These are phyloP conservation scores for Drepanosiphum platanoidis DNA, from an alignment of 2,888 invertebrate species.

Conservation along the genomic window DNA sequence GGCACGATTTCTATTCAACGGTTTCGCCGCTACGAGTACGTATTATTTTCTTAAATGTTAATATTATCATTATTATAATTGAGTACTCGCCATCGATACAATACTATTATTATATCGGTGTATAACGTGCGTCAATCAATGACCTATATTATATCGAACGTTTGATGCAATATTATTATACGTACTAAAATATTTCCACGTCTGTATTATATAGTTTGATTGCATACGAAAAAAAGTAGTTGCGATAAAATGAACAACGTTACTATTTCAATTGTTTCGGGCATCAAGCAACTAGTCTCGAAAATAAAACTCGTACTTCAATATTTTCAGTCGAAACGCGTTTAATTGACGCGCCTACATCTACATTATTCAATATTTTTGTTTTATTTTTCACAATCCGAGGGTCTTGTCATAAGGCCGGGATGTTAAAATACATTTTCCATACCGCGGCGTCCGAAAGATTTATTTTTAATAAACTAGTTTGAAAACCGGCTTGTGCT, in stretches of 20 bases:
- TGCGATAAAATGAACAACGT: too few species aligned
- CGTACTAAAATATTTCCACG: too few species aligned
- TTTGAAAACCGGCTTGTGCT: conserved; percentile 25
- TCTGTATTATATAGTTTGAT: too few species aligned
- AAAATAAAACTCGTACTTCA: too few species aligned
- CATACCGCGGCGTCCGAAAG: not conserved
- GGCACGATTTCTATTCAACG: not conserved
- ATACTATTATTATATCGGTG: not conserved
- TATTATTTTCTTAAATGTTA: not conserved
- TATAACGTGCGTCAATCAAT: not conserved
- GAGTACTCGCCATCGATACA: too few species aligned
- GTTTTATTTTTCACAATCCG: not conserved
- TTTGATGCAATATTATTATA: too few species aligned
- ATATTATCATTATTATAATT: not conserved
- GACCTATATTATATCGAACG: too few species aligned
- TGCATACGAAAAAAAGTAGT: too few species aligned
- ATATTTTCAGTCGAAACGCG: too few species aligned
- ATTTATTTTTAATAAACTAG: conserved; percentile 35
- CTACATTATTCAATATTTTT: not conserved
- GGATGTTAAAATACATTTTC: not conserved
- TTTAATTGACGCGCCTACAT: too few species aligned
- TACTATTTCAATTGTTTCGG: too few species aligned
- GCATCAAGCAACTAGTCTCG: too few species aligned
- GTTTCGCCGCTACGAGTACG: not conserved
- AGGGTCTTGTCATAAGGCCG: not conserved